Evolutionary conservation across 2,113 vertebrate genomes (phyloP).

Genomic region (Protobothrops mucrosquamatus): DNA sequence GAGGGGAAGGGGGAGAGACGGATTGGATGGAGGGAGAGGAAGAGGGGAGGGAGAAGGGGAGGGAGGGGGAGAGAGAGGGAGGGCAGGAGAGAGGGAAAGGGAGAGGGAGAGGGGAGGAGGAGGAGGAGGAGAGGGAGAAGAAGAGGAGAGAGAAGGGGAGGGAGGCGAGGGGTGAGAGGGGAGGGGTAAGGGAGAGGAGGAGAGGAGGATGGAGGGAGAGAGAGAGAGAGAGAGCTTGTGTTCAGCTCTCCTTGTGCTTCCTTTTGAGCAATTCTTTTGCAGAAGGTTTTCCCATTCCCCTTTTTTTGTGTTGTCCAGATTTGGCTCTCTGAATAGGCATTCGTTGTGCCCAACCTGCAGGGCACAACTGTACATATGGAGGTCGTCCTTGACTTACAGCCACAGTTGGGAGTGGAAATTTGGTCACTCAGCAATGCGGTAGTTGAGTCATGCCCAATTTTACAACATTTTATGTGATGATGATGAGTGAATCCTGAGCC

Average conservation of each 20-base stretch:
- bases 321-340: neutral
- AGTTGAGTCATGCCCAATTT: neutral
- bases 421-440: neutral
- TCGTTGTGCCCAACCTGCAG: conserved; percentile 57
- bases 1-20: no score
- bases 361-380: conserved; percentile 52
- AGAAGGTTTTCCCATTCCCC: neutral
- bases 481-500: neutral
- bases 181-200: no score
- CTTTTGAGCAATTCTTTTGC: neutral
- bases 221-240: no score
- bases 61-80: no score
- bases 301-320: fast-evolving
- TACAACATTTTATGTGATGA: neutral
- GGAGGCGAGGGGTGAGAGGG: no score
- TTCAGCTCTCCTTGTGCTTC: neutral
- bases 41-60: no score
- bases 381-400: neutral
- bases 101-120: no score
- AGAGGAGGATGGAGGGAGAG: neutral
- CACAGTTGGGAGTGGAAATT: neutral
- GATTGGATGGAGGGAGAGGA: no score
- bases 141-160: no score
- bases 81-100: no score
- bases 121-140: no score